Percentiles rank a stretch among this genome's conserved stretches.
phyloP scores from a whole-genome alignment of 2,888 invertebrate genomes.

The Carterocephalus palaemon region DNA sequence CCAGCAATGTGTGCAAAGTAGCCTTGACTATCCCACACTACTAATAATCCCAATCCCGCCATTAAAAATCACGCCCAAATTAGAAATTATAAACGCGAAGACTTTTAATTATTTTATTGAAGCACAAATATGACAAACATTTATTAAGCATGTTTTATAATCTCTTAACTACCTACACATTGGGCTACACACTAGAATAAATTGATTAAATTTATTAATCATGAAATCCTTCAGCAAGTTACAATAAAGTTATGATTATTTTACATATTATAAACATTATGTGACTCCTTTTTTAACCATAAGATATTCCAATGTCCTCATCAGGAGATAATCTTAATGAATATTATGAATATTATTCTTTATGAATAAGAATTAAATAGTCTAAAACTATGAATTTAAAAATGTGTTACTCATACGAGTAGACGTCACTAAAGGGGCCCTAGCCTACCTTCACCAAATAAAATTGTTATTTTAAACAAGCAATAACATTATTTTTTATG shows the following conservation, averaged over 20 bases:
- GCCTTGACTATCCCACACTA: conserved; percentile 38
- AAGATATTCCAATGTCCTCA: conserved; percentile 29
- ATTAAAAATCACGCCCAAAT: conserved; percentile 30
- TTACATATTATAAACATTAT: conserved; percentile 22
- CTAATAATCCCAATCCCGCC: conserved; percentile 33
- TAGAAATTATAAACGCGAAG: conserved; percentile 44
- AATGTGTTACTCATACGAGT: conserved; percentile 23
- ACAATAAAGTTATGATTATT: conserved; percentile 19
- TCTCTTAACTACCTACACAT: conserved; percentile 59
- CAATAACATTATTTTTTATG: conserved; percentile 24
- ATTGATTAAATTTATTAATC: conserved; percentile 35
- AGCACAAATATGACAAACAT: conserved; percentile 73
- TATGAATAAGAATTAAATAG: no score
- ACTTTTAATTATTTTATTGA: conserved; percentile 65
- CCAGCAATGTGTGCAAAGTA: conserved; percentile 72
- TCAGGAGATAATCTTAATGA: conserved; percentile 27
- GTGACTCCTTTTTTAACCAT: conserved; percentile 15
- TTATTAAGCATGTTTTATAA: conserved; percentile 56
- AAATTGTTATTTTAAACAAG: conserved; percentile 32
- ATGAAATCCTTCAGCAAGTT: conserved; percentile 19
- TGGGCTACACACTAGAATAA: conserved; percentile 33
- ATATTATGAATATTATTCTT: no score
- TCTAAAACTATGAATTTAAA: conserved; percentile 32
- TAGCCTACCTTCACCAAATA: conserved; percentile 59
- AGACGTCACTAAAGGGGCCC: conserved; percentile 30